Evolutionary conservation across 2,888 invertebrate genomes (phyloP).

Genomic region (Melanargia galathea): DNA sequence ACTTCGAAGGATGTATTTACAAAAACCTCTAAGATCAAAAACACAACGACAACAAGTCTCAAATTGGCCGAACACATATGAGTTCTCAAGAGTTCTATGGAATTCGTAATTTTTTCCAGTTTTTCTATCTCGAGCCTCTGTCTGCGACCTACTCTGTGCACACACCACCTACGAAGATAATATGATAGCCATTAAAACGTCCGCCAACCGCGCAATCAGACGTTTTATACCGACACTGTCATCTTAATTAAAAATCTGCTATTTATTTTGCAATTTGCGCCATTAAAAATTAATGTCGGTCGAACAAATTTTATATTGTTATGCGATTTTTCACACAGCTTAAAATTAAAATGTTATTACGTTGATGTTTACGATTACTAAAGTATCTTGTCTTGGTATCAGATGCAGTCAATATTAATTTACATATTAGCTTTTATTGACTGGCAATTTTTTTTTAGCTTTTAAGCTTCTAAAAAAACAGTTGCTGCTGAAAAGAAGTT

Average conservation of each 20-base stretch:
- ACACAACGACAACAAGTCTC: no score
- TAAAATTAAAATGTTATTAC: constrained; percentile 8
- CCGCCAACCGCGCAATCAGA: constrained; percentile 66
- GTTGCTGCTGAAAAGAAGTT: no score
- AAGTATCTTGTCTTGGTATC: background rate
- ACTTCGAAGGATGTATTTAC: no score
- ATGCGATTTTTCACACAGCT: constrained; percentile 12
- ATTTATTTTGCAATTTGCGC: constrained; percentile 51
- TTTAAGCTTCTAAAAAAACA: no score
- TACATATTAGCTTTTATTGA: no score
- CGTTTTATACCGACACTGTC: constrained; percentile 59
- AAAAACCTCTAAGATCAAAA: no score
- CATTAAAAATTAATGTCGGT: constrained; percentile 30
- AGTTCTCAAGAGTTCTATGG: no score
- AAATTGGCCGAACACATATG: no score
- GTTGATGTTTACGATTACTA: background rate
- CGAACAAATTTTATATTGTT: constrained; percentile 20
- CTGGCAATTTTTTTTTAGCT: background rate
- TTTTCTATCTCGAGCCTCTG: background rate
- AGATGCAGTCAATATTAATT: background rate
- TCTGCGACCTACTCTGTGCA: constrained; percentile 39
- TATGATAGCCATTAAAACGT: constrained; percentile 71
- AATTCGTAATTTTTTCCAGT: no score
- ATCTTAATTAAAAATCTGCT: constrained; percentile 75
- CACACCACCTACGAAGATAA: constrained; percentile 61